phyloP scores from a whole-genome alignment of 2,888 invertebrate species.

The Graphium colonna region DNA sequence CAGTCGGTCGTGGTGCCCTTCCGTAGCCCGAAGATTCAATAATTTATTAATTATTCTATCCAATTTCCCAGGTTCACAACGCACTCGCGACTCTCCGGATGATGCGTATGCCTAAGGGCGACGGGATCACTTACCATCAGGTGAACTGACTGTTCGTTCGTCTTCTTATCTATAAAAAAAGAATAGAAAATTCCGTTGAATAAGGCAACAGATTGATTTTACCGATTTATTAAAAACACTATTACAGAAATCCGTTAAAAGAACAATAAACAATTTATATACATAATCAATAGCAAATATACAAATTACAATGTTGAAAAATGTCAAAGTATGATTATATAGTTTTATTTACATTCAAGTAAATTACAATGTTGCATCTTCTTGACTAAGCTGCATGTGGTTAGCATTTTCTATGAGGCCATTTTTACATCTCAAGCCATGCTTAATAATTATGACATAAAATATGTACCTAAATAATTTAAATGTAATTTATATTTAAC shows the following conservation, averaged over 20 bases:
- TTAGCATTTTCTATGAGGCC: background rate
- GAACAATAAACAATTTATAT: conserved; percentile 34
- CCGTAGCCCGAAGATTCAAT: no score
- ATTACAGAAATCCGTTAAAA: conserved; percentile 53
- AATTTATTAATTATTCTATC: no score
- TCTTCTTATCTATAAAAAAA: no score
- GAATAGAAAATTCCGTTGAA: no score
- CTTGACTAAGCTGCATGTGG: conserved; percentile 1
- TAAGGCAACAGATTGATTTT: no score
- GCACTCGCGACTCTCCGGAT: no score
- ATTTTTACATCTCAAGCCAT: background rate
- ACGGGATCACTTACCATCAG: no score
- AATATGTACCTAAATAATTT: background rate
- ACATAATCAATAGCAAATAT: conserved; percentile 30
- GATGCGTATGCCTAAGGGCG: no score
- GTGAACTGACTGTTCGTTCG: no score
- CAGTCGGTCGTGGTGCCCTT: no score
- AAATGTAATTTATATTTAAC: background rate
- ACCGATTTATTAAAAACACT: conserved; percentile 58
- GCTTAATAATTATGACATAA: background rate
- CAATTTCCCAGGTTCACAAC: no score
- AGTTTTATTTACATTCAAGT: conserved; percentile 32
- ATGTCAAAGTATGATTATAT: conserved; percentile 24
- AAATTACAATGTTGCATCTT: conserved; percentile 23
- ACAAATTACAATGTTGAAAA: conserved; percentile 31